phyloP scores from a whole-genome alignment of 2,113 vertebrate species.

The Nothobranchius furzeri region DNA sequence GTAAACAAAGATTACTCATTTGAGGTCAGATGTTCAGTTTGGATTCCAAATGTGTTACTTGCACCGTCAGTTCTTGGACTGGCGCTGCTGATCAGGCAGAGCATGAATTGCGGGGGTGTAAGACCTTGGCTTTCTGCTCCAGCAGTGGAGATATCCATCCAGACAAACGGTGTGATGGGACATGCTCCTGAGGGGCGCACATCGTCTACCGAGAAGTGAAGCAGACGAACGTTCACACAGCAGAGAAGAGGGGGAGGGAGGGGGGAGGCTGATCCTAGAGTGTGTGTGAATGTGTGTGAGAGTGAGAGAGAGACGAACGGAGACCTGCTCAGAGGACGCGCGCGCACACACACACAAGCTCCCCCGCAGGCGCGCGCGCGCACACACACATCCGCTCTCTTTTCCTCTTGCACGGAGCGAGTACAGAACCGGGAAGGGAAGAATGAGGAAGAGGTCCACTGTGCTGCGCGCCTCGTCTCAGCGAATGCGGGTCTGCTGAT shows the following conservation, averaged over 20 bases:
- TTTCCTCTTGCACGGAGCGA: conserved; percentile 26
- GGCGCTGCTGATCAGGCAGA: background rate
- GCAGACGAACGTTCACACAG: conserved; percentile 1
- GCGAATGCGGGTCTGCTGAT: conserved; percentile 75
- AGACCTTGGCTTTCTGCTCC: background rate
- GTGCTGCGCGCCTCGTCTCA: conserved; percentile 65
- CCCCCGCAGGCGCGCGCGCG: background rate
- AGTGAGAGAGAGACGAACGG: conserved; percentile 44
- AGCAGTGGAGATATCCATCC: no score
- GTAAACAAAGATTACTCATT: no score
- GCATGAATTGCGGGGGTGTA: background rate
- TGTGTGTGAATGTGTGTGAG: conserved; percentile 34
- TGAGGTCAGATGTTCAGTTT: no score
- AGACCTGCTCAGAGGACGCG: conserved; percentile 39
- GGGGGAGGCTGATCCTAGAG: conserved; percentile 34
- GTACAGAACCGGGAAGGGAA: conserved; percentile 55
- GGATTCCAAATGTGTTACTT: no score
- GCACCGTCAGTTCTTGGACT: no score
- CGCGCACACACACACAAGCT: conserved; percentile 8
- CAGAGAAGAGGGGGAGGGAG: conserved; percentile 2
- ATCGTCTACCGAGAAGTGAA: conserved; percentile 15
- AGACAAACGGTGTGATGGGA: background rate
- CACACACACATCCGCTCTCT: conserved; percentile 8
- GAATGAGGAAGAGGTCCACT: conserved; percentile 81
- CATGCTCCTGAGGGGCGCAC: conserved; percentile 1